A percentile compares a stretch with the other conserved stretches of the same genome.
Conservation (phyloP, 2,888 invertebrate species). For the Ligdia adustata region DNA sequence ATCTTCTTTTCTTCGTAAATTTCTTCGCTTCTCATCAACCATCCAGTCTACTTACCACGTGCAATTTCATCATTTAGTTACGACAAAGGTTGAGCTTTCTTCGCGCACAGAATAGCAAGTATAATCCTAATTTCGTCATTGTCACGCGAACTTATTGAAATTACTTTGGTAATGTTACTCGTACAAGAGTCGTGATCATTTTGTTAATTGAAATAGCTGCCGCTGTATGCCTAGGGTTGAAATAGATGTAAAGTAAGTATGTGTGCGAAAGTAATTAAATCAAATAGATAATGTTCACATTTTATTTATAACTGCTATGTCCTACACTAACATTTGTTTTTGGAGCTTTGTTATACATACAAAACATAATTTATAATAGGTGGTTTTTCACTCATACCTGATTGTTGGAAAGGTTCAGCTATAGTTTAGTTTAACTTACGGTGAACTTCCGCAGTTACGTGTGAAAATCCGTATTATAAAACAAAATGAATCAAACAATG, state of each 20-base stretch:
- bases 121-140: slow-evolving; percentile 26
- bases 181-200: slow-evolving; percentile 26
- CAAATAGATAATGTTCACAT: slow-evolving; percentile 14
- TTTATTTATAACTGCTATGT: slow-evolving; percentile 7
- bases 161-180: slow-evolving; percentile 29
- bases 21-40: not conserved
- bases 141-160: slow-evolving; percentile 29
- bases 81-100: slow-evolving; percentile 13
- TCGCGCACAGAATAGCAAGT: slow-evolving; percentile 14
- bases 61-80: slow-evolving; percentile 9
- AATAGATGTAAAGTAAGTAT: too few relatives aligned
- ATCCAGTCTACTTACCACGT: not conserved
- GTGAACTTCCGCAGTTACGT: too few relatives aligned
- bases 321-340: too few relatives aligned
- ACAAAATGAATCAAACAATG: too few relatives aligned
- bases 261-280: slow-evolving; percentile 25
- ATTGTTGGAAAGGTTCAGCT: too few relatives aligned
- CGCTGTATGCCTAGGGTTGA: slow-evolving; percentile 8
- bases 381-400: too few relatives aligned
- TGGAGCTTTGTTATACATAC: too few relatives aligned
- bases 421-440: too few relatives aligned
- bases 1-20: not conserved
- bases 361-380: too few relatives aligned
- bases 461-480: too few relatives aligned
- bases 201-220: slow-evolving; percentile 21